Base-by-base conservation (phyloP, 2,113 vertebrate species). In the Pseudolaguvia tuberculata region DNA sequence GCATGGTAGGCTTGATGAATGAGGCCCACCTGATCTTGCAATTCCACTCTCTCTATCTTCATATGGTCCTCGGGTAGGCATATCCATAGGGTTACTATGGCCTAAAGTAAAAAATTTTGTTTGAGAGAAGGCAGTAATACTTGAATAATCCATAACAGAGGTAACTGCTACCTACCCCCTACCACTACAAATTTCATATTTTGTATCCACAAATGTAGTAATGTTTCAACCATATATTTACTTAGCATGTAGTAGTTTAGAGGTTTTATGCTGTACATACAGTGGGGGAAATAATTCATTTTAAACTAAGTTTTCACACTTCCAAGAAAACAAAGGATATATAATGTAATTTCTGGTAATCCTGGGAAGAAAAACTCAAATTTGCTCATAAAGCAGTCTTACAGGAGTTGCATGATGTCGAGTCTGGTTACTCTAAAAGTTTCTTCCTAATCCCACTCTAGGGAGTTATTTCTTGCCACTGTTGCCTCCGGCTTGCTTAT, bases 71-170 rank as follows among this genome's bases (percentile, higher is more conserved):
- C 96, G 89, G 76, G 95, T 93, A 50, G 97, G 97, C 97, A 99
- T 99, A 90, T 99, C 97, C 96, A 99, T 97, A 31, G 97, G 96
- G 81, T 97, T 98, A 88, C 96, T 99, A 76, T 98, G 96, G 85
- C 96, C 97, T 99, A 87, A 50, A 85, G n/a, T 10, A 20, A 57
- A 53, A 50, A 3, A 31, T 4, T 20, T 23, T 18, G 56, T 2
- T n/a, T 35, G n/a, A 69, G 6, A 52, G 12, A 67, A 9, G 59
- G 23, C 50, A 45, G 31, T 45, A 18, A 27, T 20, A 11, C 9
- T 23, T 58, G 1, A 23, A 59, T 31, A 15, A 63, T 47, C 18
- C 7, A 47, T 20, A 48, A 14, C 68, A 77, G 15, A 47, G 18
- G 25, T 23, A 27, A 48, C 10, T 17, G 53, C 5, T 48, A 71